These are phyloP conservation scores for Mustelus asterias DNA, from an alignment of 2,113 vertebrate genomes.

Conservation along the genomic window DNA sequence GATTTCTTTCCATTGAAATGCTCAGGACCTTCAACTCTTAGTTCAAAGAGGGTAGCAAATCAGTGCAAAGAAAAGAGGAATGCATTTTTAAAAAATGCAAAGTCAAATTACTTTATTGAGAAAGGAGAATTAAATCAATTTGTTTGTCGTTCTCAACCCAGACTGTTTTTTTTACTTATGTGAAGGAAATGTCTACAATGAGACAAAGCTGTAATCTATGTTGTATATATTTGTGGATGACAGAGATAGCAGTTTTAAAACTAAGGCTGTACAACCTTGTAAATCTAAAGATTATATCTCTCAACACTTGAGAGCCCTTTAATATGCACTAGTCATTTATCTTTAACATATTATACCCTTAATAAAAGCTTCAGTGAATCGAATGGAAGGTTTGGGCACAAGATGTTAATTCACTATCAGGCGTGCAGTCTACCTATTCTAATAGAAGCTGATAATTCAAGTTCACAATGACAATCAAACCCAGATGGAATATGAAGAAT, in stretches of 20 bases:
- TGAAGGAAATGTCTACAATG: neutral
- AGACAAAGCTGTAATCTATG: neutral
- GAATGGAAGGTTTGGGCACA: neutral
- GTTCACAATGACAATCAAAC: neutral
- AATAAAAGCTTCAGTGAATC: neutral
- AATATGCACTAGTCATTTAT: neutral
- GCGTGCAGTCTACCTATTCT: neutral
- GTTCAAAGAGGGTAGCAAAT: neutral
- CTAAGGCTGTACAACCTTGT: neutral
- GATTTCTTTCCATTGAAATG: neutral
- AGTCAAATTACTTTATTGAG: neutral
- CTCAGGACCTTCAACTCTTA: neutral
- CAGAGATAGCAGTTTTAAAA: neutral
- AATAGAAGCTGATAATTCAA: neutral
- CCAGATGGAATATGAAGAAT: neutral
- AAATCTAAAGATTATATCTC: neutral
- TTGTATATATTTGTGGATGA: neutral
- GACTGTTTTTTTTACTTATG: neutral
- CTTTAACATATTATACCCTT: neutral
- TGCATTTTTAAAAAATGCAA: neutral
- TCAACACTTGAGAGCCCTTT: neutral
- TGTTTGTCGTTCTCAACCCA: neutral
- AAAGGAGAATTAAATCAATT: neutral
- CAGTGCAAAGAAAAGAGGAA: neutral
- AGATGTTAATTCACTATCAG: neutral